Percentiles rank a stretch among this genome's conserved stretches.
Conservation (phyloP, 2,113 vertebrate genomes). For the Myrmecophaga tridactyla region DNA sequence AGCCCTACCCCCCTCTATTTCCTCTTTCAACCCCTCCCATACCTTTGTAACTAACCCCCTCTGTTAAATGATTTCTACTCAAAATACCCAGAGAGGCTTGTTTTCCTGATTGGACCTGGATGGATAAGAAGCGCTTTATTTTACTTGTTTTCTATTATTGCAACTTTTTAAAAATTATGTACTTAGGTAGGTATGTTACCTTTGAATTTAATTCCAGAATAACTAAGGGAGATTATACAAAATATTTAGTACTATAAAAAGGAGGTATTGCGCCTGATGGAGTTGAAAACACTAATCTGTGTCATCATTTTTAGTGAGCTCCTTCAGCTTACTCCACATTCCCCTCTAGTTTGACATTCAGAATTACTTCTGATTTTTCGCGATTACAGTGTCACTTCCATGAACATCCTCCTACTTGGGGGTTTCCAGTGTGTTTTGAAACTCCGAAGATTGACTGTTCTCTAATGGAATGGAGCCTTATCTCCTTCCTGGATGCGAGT, state of each 20-base stretch:
- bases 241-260: neutral
- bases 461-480: neutral
- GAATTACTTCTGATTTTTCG: neutral
- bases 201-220: neutral
- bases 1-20: neutral
- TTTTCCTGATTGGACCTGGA: neutral
- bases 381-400: accelerated
- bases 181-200: neutral
- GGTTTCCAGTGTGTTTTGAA: neutral
- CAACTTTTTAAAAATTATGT: neutral
- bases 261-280: neutral
- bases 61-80: neutral
- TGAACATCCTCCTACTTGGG: neutral
- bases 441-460: neutral
- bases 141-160: neutral
- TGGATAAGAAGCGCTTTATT: neutral
- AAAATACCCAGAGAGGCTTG: neutral
- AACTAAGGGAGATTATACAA: neutral
- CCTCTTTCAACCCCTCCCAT: neutral
- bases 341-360: neutral
- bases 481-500: neutral
- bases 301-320: neutral
- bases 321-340: neutral
- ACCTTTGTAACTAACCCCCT: neutral
- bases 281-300: neutral